A percentile compares a stretch with the other conserved stretches of the same genome.
These are phyloP conservation scores for Centrocercus urophasianus DNA, from an alignment of 2,113 vertebrate genomes.

Conservation along the genomic window DNA sequence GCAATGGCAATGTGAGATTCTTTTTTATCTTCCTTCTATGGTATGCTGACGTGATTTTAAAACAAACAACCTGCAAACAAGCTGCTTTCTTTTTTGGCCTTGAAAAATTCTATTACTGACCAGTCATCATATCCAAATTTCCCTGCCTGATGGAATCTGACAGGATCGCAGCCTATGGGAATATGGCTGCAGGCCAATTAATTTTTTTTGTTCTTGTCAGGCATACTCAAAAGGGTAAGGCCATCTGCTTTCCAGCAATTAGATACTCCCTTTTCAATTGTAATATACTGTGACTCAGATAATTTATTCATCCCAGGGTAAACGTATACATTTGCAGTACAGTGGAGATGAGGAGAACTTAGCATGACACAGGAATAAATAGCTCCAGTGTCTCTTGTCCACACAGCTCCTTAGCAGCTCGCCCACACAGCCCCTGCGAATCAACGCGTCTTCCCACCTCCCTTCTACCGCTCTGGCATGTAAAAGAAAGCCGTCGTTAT, in stretches of 20 bases:
- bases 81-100: not conserved
- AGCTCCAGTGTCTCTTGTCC: not conserved
- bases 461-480: not conserved
- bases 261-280: slow-evolving; percentile 61
- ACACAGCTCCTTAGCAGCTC: not conserved
- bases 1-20: rapidly evolving
- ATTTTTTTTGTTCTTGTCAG: slow-evolving; percentile 53
- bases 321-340: not conserved
- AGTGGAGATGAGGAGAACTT: slow-evolving; percentile 1
- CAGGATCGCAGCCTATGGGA: not conserved
- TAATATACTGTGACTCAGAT: slow-evolving; percentile 30
- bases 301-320: slow-evolving; percentile 67
- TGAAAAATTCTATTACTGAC: slow-evolving; percentile 39
- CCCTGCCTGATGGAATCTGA: slow-evolving; percentile 52
- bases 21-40: not conserved
- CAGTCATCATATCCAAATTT: slow-evolving; percentile 37
- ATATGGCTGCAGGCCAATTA: slow-evolving; percentile 42
- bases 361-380: slow-evolving; percentile 51
- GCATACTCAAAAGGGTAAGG: slow-evolving; percentile 54
- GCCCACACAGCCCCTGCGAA: not conserved
- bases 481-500: not conserved
- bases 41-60: not conserved
- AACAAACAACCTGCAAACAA: not conserved
- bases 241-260: slow-evolving; percentile 71
- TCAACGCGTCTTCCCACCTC: rapidly evolving